Evolutionary conservation across 2,113 vertebrate genomes (phyloP).

Genomic region (Ameiurus melas): DNA sequence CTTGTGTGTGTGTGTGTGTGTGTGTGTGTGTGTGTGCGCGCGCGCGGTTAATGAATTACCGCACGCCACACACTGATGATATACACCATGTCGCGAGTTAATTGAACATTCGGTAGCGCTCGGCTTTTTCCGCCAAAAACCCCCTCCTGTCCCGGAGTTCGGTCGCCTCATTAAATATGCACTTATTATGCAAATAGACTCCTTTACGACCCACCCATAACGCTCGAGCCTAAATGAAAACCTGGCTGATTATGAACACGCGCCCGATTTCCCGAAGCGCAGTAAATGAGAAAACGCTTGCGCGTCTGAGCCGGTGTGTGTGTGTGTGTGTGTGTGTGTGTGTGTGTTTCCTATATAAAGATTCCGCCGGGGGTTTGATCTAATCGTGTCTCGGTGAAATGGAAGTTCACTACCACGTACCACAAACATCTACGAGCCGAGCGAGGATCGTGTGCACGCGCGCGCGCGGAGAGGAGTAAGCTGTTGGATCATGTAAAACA

Average conservation of each 20-base stretch:
- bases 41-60: neutral
- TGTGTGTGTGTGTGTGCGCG: constrained; percentile 1
- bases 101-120: constrained; percentile 22
- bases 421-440: neutral
- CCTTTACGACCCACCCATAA: constrained; percentile 35
- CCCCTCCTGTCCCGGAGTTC: neutral
- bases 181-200: constrained; percentile 51
- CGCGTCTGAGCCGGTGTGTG: neutral
- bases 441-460: neutral
- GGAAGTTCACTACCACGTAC: constrained; percentile 19
- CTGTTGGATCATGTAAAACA: neutral
- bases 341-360: constrained; percentile 23
- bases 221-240: constrained; percentile 28
- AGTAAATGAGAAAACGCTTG: constrained; percentile 9
- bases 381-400: constrained; percentile 44
- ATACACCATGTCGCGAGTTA: constrained; percentile 9
- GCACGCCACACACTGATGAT: neutral
- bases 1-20: constrained; percentile 35
- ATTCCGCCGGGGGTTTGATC: constrained; percentile 28
- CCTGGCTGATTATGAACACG: neutral
- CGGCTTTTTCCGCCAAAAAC: neutral
- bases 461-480: neutral
- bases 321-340: constrained; percentile 1
- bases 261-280: neutral
- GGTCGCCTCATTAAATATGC: constrained; percentile 45